Conservation (phyloP, 2,888 invertebrate genomes). For the Cataglyphis livida region DNA sequence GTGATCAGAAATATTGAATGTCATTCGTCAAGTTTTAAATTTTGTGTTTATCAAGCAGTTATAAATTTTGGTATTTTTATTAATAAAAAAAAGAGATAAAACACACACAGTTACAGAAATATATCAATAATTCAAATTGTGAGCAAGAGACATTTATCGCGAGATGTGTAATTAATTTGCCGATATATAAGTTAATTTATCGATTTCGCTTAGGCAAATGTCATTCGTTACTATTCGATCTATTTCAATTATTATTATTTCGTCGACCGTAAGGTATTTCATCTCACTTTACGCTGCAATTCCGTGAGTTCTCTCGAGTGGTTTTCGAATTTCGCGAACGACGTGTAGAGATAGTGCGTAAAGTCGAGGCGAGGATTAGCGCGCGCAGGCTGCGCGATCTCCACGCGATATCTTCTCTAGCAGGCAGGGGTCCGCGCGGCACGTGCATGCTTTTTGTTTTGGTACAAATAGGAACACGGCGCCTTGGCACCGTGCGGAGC, state of each 20-base stretch:
- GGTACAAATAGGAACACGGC: conserved; percentile 83
- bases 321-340: conserved; percentile 16
- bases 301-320: not conserved
- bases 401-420: conserved; percentile 48
- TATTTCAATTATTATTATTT: not conserved
- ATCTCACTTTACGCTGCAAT: not conserved
- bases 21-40: not conserved
- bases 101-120: not conserved
- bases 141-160: not conserved
- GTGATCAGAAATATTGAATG: not conserved
- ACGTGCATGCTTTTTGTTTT: conserved; percentile 82
- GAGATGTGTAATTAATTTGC: not conserved
- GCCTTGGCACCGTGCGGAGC: conserved; percentile 81
- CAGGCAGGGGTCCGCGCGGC: conserved; percentile 57
- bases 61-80: not conserved
- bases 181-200: conserved; percentile 1
- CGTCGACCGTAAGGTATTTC: not conserved
- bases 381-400: conserved; percentile 22
- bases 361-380: not conserved
- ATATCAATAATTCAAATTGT: not conserved
- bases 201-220: not conserved
- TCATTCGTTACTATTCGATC: not conserved
- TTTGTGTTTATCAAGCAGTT: not conserved
- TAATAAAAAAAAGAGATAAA: not conserved
- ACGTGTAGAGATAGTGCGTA: not conserved